Conservation (phyloP, 2,113 vertebrate genomes). For the Propithecus coquereli region DNA sequence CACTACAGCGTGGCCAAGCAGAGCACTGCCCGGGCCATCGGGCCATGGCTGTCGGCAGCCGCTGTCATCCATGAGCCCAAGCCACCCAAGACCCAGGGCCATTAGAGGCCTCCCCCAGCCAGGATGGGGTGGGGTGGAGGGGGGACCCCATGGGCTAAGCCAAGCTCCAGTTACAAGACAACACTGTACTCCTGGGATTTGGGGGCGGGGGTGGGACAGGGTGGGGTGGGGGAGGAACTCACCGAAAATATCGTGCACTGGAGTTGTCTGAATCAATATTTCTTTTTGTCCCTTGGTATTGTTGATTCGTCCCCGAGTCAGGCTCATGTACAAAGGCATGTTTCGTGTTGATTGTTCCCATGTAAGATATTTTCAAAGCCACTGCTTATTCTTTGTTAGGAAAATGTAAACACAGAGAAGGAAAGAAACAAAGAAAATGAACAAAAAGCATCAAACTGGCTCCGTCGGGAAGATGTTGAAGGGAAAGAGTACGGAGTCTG, state of each 20-base stretch:
- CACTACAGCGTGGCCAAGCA: slow-evolving; percentile 99
- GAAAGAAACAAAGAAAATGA: slow-evolving; percentile 67
- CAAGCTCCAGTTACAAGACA: slow-evolving; percentile 73
- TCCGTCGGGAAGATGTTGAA: neutral
- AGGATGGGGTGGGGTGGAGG: neutral
- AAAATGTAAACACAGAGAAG: slow-evolving; percentile 80
- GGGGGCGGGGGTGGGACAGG: slow-evolving; percentile 39
- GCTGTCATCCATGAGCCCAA: slow-evolving; percentile 90
- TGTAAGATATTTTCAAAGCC: slow-evolving; percentile 87
- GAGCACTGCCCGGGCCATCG: slow-evolving; percentile 94
- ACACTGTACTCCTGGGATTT: slow-evolving; percentile 63
- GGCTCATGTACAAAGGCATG: slow-evolving; percentile 91
- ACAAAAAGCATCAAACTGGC: neutral
- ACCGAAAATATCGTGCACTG: slow-evolving; percentile 64
- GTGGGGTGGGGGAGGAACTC: slow-evolving; percentile 41
- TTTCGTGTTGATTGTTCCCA: slow-evolving; percentile 86
- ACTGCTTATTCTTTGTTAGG: slow-evolving; percentile 86
- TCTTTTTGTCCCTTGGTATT: slow-evolving; percentile 87
- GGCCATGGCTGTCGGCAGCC: slow-evolving; percentile 94
- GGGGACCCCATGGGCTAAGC: slow-evolving; percentile 63
- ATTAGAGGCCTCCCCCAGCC: slow-evolving; percentile 81
- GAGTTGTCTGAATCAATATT: slow-evolving; percentile 82
- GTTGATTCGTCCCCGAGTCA: slow-evolving; percentile 89
- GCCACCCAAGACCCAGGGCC: slow-evolving; percentile 90
- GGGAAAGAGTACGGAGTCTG: neutral